phyloP scores from a whole-genome alignment of 2,797 vertebrate species.

The Clarias fuscus region DNA sequence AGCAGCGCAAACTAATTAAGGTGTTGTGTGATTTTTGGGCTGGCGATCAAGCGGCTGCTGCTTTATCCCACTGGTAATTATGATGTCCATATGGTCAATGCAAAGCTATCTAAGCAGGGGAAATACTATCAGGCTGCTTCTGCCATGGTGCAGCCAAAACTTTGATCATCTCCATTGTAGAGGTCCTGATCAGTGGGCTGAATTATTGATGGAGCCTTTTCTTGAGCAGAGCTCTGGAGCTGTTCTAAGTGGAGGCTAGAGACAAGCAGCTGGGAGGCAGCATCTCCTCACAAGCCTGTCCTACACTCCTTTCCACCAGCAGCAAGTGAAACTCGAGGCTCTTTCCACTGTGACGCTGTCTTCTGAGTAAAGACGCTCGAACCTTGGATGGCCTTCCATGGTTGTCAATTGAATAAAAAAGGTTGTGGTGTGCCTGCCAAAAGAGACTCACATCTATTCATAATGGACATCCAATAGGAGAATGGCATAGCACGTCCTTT shows the following conservation, averaged over 20 bases:
- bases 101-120: constrained; percentile 68
- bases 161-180: constrained; percentile 80
- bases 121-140: constrained; percentile 75
- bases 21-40: constrained; percentile 80
- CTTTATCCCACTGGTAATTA: constrained; percentile 80
- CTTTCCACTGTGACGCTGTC: constrained; percentile 69
- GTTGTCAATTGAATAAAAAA: constrained; percentile 60
- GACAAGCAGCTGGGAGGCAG: constrained; percentile 75
- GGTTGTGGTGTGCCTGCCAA: constrained; percentile 54
- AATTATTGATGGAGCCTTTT: constrained; percentile 78
- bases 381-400: constrained; percentile 71
- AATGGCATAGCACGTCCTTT: constrained; percentile 25
- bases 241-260: constrained; percentile 70
- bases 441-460: constrained; percentile 42
- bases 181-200: constrained; percentile 68
- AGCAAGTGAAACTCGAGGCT: constrained; percentile 78
- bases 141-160: constrained; percentile 69
- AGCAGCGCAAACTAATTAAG: constrained; percentile 73
- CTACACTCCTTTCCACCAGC: constrained; percentile 63
- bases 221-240: constrained; percentile 67
- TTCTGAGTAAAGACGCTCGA: constrained; percentile 57
- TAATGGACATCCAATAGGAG: constrained; percentile 41
- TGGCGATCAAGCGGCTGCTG: constrained; percentile 77
- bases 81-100: constrained; percentile 82
- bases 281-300: constrained; percentile 35